Base-by-base conservation (phyloP, 2,113 vertebrate species). In the Chionomys nivalis region DNA sequence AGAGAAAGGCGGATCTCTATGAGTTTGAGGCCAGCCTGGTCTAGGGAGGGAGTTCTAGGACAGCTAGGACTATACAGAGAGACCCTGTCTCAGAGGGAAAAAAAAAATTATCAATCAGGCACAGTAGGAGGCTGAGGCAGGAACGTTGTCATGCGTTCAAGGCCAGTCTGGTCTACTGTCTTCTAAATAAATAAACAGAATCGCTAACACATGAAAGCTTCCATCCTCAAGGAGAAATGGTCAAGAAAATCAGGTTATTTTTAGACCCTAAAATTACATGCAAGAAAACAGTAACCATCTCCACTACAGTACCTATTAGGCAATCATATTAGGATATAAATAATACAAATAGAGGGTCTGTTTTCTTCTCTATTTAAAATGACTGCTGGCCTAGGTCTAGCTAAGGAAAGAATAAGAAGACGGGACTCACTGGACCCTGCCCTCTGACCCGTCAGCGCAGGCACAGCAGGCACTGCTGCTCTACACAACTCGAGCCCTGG, bases 171-270 rank as follows among this genome's bases (percentile, higher is more conserved):
- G 39, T 47, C 16, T 47, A 44, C 33, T 79, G 33, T 79, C 82
- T 87, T 86, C 31, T 44, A 47, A 68, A 66, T 49, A 66, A 33
- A 47, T 94, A 79, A 87, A 92, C 14, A 97, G 36, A 87, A 96
- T 81, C 91, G 86, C 55, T 89, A 91, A 66, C 72, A 95, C 66
- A 23, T 31, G 19, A 81, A 75, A 95, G 82, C 42, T 75, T 33
- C 2, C 36, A 13, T 14, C n/a, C 70, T 95, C 66, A 82, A 66
- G 42, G 17, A 90, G 28, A 93, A 95, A 93, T 66, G 14, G 36
- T 89, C 16, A 83, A 82, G 63, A 94, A 89, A 97, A 87, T 23
- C 19, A 87, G 94, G 92, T 70, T 33, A 68, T 82, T 91, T 95
- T 89, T 90, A 36, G 4, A 82, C 44, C 24, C 68, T 92, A 95